phyloP scores from a whole-genome alignment of 2,797 vertebrate genomes.

The Acrossocheilus wenchowensis region DNA sequence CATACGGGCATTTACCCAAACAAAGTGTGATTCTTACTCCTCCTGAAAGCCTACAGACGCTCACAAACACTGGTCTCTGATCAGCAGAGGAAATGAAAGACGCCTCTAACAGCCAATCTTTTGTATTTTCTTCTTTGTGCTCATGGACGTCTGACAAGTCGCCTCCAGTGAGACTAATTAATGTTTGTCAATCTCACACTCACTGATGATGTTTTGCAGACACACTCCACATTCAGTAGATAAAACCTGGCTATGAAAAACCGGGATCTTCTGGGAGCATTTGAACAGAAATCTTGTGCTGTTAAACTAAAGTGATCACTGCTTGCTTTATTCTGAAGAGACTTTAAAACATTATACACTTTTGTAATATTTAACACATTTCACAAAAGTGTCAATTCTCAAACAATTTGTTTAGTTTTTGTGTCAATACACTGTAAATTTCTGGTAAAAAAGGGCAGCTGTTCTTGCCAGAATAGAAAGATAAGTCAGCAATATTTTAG shows the following conservation, averaged over 20 bases:
- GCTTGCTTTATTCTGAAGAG: neutral
- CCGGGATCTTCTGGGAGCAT: slow-evolving; percentile 30
- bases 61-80: neutral
- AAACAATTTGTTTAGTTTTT: neutral
- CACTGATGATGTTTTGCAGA: slow-evolving; percentile 44
- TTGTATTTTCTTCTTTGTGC: slow-evolving; percentile 57
- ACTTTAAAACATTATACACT: neutral
- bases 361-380: neutral
- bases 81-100: slow-evolving; percentile 12
- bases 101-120: slow-evolving; percentile 30
- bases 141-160: slow-evolving; percentile 57
- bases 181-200: slow-evolving; percentile 43
- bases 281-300: neutral
- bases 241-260: slow-evolving; percentile 9
- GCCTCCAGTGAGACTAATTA: slow-evolving; percentile 63
- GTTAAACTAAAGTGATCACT: neutral
- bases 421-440: neutral
- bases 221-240: neutral
- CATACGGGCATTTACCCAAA: neutral
- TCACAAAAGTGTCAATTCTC: neutral
- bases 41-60: neutral
- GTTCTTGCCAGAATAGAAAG: neutral
- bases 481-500: neutral
- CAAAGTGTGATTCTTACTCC: neutral
- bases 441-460: neutral